phyloP scores from a whole-genome alignment of 2,797 vertebrate species.

The Gymnocypris eckloni region DNA sequence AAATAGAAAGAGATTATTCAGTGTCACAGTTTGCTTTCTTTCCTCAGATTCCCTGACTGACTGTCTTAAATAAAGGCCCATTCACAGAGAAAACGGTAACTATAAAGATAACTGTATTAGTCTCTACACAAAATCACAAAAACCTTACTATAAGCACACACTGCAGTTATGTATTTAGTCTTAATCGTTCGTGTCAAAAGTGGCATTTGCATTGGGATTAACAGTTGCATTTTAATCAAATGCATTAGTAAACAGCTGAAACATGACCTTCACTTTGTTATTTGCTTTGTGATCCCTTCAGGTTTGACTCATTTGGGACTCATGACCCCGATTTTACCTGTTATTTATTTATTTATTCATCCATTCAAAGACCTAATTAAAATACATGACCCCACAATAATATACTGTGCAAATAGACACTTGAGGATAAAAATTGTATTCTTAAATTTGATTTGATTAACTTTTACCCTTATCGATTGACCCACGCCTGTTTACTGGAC shows the following conservation, averaged over 20 bases:
- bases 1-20: constrained; percentile 18
- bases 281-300: neutral
- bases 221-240: neutral
- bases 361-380: neutral
- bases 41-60: neutral
- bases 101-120: neutral
- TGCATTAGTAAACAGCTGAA: neutral
- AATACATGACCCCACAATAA: neutral
- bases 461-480: too few relatives aligned
- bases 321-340: neutral
- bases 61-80: neutral
- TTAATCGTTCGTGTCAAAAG: neutral
- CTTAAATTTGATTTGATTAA: too few relatives aligned
- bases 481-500: too few relatives aligned
- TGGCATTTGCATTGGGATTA: neutral
- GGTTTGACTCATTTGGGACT: neutral
- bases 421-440: neutral
- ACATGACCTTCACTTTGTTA: neutral
- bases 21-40: neutral
- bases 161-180: neutral
- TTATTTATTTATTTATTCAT: neutral
- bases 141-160: neutral
- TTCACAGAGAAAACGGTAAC: neutral
- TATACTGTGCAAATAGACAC: neutral
- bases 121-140: neutral